Conservation (phyloP, 2,888 invertebrate species). For the Limnephilus rhombicus region DNA sequence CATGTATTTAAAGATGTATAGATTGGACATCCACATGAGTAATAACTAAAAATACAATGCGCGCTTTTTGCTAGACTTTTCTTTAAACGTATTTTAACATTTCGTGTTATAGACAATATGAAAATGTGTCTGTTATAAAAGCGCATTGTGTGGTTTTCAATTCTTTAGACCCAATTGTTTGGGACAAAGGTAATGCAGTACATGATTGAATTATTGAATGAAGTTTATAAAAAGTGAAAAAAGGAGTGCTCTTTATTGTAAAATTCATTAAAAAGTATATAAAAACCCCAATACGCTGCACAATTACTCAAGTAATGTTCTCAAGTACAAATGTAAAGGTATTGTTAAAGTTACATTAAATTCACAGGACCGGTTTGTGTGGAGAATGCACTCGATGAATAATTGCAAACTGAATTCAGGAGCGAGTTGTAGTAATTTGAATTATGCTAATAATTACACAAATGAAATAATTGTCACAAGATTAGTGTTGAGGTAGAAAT, state of each 20-base stretch:
- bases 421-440: slow-evolving; percentile 35
- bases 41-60: neutral
- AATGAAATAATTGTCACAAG: slow-evolving; percentile 58
- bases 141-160: neutral
- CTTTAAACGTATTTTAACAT: neutral
- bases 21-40: slow-evolving; percentile 39
- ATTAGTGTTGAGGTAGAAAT: slow-evolving; percentile 66
- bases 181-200: slow-evolving; percentile 13
- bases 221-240: slow-evolving; percentile 30
- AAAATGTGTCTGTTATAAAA: slow-evolving; percentile 6
- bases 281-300: slow-evolving; percentile 1
- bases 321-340: neutral
- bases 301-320: neutral
- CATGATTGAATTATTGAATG: slow-evolving; percentile 7
- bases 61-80: neutral
- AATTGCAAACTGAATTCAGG: neutral
- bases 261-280: slow-evolving; percentile 26
- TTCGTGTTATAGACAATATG: neutral
- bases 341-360: neutral
- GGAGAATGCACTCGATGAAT: slow-evolving; percentile 30
- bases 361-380: slow-evolving; percentile 8
- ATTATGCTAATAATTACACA: slow-evolving; percentile 51
- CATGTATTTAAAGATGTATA: slow-evolving; percentile 50
- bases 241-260: slow-evolving; percentile 37
- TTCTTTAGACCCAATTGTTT: slow-evolving; percentile 14